Evolutionary conservation across 2,888 invertebrate species (phyloP).

Genomic region (Agrochola circellaris): DNA sequence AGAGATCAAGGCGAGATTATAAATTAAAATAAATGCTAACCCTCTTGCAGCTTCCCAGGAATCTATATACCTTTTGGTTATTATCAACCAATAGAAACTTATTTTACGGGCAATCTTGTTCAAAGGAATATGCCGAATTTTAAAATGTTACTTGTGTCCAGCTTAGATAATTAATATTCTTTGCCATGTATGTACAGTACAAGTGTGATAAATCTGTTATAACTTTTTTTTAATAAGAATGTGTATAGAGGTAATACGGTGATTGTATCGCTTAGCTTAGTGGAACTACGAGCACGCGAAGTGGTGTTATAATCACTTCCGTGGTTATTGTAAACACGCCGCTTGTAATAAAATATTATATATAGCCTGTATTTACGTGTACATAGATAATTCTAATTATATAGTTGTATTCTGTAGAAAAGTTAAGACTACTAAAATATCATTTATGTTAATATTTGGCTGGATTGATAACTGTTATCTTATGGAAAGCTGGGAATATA

Average conservation of each 20-base stretch:
- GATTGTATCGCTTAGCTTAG: constrained; percentile 73
- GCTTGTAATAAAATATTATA: constrained; percentile 77
- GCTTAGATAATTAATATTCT: constrained; percentile 73
- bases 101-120: constrained; percentile 21
- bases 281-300: constrained; percentile 73
- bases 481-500: constrained; percentile 75
- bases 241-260: constrained; percentile 71
- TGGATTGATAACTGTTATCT: constrained; percentile 74
- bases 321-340: constrained; percentile 74
- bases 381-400: constrained; percentile 74
- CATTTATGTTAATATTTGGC: constrained; percentile 79
- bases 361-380: constrained; percentile 83
- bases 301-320: constrained; percentile 89
- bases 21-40: constrained; percentile 49
- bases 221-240: constrained; percentile 53
- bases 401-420: constrained; percentile 74
- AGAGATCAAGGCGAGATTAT: constrained; percentile 63
- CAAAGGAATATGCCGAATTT: constrained; percentile 22
- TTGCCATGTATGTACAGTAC: constrained; percentile 88
- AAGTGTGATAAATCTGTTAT: constrained; percentile 82
- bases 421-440: constrained; percentile 81
- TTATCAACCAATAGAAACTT: constrained; percentile 23
- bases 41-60: constrained; percentile 64
- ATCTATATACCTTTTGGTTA: constrained; percentile 34
- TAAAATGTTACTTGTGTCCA: constrained; percentile 64